These are phyloP conservation scores for Patella ulyssiponensis DNA, from an alignment of 2,888 invertebrate species.

Conservation along the genomic window DNA sequence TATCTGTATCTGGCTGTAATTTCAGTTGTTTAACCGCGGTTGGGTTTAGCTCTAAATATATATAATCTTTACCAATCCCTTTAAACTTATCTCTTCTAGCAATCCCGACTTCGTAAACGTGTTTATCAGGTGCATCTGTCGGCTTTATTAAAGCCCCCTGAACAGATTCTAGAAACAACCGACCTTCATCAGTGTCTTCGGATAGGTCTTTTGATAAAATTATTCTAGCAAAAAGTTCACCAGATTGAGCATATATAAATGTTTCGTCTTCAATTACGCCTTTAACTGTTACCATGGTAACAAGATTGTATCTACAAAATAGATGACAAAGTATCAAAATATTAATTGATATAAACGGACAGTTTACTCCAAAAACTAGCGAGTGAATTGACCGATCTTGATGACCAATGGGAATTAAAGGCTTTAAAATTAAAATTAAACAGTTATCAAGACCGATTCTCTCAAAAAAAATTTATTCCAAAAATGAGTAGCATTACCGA, in stretches of 20 bases:
- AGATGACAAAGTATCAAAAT: neutral
- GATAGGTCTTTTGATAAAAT: slow-evolving; percentile 60
- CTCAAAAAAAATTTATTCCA: too few relatives aligned
- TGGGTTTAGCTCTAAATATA: slow-evolving; percentile 60
- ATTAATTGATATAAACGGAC: too few relatives aligned
- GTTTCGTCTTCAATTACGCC: slow-evolving; percentile 52
- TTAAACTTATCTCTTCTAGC: slow-evolving; percentile 62
- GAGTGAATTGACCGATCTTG: too few relatives aligned
- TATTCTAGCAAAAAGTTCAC: slow-evolving; percentile 66
- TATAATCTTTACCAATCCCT: slow-evolving; percentile 61
- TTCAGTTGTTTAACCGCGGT: slow-evolving; percentile 49
- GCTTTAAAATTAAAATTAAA: too few relatives aligned
- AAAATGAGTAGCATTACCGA: too few relatives aligned
- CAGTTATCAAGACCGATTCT: too few relatives aligned
- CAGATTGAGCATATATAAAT: slow-evolving; percentile 49
- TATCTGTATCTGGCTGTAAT: slow-evolving; percentile 40
- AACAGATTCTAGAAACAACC: slow-evolving; percentile 58
- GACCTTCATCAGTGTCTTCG: slow-evolving; percentile 68
- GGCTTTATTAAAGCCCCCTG: neutral
- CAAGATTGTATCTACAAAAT: slow-evolving; percentile 63
- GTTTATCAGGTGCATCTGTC: neutral
- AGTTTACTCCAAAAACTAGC: too few relatives aligned
- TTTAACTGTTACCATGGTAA: slow-evolving; percentile 49
- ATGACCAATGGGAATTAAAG: too few relatives aligned
- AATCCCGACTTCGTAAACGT: slow-evolving; percentile 63